Evolutionary conservation across 2,797 vertebrate genomes (phyloP).

Genomic region (Orestias chungarensis): DNA sequence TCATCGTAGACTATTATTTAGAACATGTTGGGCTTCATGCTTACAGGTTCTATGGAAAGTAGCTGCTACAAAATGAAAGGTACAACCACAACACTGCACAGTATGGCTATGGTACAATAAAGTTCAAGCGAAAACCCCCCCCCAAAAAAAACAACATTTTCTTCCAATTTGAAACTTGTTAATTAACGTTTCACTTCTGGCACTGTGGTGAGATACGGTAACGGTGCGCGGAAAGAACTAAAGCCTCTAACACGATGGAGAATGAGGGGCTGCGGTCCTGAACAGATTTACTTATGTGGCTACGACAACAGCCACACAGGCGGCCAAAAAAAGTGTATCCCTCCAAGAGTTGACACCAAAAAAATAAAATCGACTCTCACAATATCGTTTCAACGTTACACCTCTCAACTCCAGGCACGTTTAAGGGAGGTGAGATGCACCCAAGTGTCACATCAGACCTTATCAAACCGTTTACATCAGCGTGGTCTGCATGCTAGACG

Average conservation of each 20-base stretch:
- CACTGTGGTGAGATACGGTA: slow-evolving; percentile 52
- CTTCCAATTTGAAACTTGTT: slow-evolving; percentile 14
- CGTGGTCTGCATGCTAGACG: too few relatives aligned
- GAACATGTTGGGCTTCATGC: slow-evolving; percentile 49
- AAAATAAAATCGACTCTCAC: slow-evolving; percentile 31
- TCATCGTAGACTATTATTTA: slow-evolving; percentile 12
- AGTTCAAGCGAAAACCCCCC: slow-evolving; percentile 30
- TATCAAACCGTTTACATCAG: too few relatives aligned
- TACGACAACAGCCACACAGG: slow-evolving; percentile 34
- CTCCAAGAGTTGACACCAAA: slow-evolving; percentile 36
- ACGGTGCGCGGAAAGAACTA: slow-evolving; percentile 36
- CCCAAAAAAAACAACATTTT: too few relatives aligned
- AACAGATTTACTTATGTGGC: slow-evolving; percentile 26
- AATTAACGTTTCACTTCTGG: slow-evolving; percentile 10
- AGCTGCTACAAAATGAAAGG: slow-evolving; percentile 51
- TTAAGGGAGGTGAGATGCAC: too few relatives aligned
- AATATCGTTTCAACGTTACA: too few relatives aligned
- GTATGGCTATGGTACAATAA: slow-evolving; percentile 44
- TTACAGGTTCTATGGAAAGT: slow-evolving; percentile 40
- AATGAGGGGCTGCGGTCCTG: slow-evolving; percentile 54
- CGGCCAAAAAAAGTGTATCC: slow-evolving; percentile 21
- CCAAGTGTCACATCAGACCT: too few relatives aligned
- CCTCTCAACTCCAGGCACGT: too few relatives aligned
- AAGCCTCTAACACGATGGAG: slow-evolving; percentile 19
- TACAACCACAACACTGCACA: slow-evolving; percentile 63